These are phyloP conservation scores for Osmoderma eremita DNA, from an alignment of 2,888 invertebrate species.

Conservation along the genomic window DNA sequence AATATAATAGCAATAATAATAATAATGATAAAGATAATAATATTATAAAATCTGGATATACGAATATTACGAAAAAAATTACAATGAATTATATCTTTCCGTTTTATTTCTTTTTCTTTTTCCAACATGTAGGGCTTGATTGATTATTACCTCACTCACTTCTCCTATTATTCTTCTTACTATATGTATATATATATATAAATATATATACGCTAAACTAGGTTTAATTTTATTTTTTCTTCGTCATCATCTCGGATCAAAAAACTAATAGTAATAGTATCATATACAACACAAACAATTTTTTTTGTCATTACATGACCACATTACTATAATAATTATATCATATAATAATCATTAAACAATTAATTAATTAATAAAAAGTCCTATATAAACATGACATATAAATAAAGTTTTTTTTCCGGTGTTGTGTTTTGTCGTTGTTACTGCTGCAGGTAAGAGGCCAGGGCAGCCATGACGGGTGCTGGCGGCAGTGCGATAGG, in stretches of 20 bases:
- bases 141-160: slow-evolving; percentile 52
- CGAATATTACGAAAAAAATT: slow-evolving; percentile 46
- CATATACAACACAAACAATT: slow-evolving; percentile 41
- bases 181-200: slow-evolving; percentile 30
- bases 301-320: slow-evolving; percentile 64
- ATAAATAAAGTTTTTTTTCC: slow-evolving; percentile 58
- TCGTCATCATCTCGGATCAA: slow-evolving; percentile 48
- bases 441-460: slow-evolving; percentile 64
- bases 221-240: slow-evolving; percentile 40
- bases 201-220: slow-evolving; percentile 47
- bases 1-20: slow-evolving; percentile 35
- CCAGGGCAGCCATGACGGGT: slow-evolving; percentile 74
- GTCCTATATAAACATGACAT: slow-evolving; percentile 62
- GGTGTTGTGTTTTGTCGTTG: slow-evolving; percentile 57
- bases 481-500: slow-evolving; percentile 90
- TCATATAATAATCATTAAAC: slow-evolving; percentile 54
- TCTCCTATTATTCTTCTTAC: slow-evolving; percentile 49
- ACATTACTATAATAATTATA: slow-evolving; percentile 52
- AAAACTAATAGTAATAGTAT: slow-evolving; percentile 50
- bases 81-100: slow-evolving; percentile 12
- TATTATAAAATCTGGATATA: slow-evolving; percentile 55
- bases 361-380: slow-evolving; percentile 55
- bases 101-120: slow-evolving; percentile 40
- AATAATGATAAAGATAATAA: slow-evolving; percentile 42
- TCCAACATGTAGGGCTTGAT: slow-evolving; percentile 54